These are phyloP conservation scores for Sesamia nonagrioides DNA, from an alignment of 1,140 invertebrate species.

Conservation along the genomic window DNA sequence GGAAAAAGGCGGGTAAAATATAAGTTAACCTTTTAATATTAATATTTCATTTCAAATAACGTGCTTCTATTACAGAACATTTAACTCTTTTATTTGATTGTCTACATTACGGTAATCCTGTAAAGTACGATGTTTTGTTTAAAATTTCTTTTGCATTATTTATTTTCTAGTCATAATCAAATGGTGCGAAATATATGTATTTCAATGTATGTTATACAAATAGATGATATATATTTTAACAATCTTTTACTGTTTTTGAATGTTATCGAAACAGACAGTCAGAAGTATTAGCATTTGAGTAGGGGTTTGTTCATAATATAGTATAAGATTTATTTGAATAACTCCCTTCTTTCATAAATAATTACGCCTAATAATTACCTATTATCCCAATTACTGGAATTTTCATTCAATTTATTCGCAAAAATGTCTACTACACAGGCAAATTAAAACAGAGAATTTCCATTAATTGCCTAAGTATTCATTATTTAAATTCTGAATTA, in stretches of 20 bases:
- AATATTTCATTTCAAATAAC: constrained; percentile 22
- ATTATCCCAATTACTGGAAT: neutral
- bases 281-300: no score
- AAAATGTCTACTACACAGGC: neutral
- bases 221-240: no score
- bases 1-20: constrained; percentile 25
- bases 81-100: neutral
- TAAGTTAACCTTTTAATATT: constrained; percentile 19
- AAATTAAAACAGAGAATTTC: neutral
- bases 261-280: no score
- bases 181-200: no score
- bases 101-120: neutral
- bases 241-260: no score
- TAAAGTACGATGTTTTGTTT: neutral
- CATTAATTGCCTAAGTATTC: constrained; percentile 4
- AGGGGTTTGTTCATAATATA: no score
- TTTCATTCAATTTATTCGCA: constrained; percentile 6
- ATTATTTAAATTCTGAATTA: constrained; percentile 56
- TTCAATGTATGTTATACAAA: no score
- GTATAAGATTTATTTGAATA: no score
- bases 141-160: neutral
- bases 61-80: neutral
- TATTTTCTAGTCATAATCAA: no score
- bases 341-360: no score
- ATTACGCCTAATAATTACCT: neutral